Evolutionary conservation across 1,140 invertebrate genomes (phyloP), one percentile per base, ranked within the genome.

Genomic region (Forficula auricularia): DNA sequence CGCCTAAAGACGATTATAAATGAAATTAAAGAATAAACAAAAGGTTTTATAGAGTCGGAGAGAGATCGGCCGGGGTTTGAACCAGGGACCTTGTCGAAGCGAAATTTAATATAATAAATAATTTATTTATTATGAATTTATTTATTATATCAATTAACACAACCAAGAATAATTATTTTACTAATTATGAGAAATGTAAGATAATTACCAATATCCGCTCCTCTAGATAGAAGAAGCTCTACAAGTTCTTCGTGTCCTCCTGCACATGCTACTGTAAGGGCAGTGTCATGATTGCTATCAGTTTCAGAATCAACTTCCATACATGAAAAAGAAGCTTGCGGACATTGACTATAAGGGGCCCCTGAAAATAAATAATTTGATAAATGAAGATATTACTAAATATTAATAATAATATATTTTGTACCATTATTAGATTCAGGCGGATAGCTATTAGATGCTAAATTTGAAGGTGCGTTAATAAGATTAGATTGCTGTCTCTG

Each of bases 281-380:
- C 91, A 16, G 95, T 98, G 60, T 98, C 95, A 64, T 95, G 90
- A 67, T 97, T 98, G 43, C 84, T 90, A 57, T 98, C 92, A 0
- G 94, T 98, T 63, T 94, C 87, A 9, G 86, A 88, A 65, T 98
- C 88, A 36, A 97, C 79, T 59, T 95, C 87, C 63, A 86, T 82
- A 45, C 75, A 76, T 34, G 73, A 73, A 54, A 66, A 71, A 40
- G 67, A 62, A 46, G 66, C 60, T 33, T 47, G 46, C 1, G 36
- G 31, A 15, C 46, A 48, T 19, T 42, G 35, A 16, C 18, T 48
- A 42, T 18, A 13, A 12, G 1, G 30, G 19, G 16, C 27, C n/a
- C n/a, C 38, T 22, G 30, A 19, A 40, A 3, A 20, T 38, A 10
- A 27, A 10, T 6, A 27, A 6, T 27, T 27, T 27, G 10, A 6